These are phyloP conservation scores for Bombus turneri DNA, from an alignment of 1,140 invertebrate species.

Conservation along the genomic window DNA sequence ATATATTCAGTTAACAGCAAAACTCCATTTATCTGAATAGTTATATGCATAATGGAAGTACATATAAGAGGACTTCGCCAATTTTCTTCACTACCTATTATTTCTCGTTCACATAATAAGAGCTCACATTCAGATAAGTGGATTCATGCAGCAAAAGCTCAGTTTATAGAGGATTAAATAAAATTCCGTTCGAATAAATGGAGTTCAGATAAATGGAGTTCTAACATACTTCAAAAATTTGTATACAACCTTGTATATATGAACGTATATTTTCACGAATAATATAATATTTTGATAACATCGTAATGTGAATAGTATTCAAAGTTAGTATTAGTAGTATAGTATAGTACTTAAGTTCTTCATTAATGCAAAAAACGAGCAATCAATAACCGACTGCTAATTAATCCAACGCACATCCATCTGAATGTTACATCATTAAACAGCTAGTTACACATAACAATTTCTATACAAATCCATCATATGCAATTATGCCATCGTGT, in stretches of 20 bases:
- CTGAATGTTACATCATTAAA: neutral
- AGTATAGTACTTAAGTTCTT: no score
- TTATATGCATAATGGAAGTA: no score
- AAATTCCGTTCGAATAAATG: neutral
- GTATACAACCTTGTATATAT: neutral
- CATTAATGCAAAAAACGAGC: neutral
- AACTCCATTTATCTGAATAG: no score
- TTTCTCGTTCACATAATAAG: neutral
- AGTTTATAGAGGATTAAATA: neutral
- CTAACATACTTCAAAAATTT: neutral
- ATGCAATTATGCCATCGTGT: neutral
- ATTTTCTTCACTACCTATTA: neutral
- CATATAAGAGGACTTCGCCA: neutral
- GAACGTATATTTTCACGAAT: no score
- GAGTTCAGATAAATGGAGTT: neutral
- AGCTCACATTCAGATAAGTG: neutral
- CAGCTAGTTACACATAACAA: neutral
- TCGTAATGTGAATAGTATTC: no score
- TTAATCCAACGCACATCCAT: neutral
- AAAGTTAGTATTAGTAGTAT: no score
- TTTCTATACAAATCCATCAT: neutral
- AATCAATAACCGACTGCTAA: neutral
- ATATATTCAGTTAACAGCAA: no score
- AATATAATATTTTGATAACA: no score
- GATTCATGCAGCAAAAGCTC: neutral